Evolutionary conservation across 2,888 invertebrate genomes (phyloP).

Genomic region (Andrena camellia): DNA sequence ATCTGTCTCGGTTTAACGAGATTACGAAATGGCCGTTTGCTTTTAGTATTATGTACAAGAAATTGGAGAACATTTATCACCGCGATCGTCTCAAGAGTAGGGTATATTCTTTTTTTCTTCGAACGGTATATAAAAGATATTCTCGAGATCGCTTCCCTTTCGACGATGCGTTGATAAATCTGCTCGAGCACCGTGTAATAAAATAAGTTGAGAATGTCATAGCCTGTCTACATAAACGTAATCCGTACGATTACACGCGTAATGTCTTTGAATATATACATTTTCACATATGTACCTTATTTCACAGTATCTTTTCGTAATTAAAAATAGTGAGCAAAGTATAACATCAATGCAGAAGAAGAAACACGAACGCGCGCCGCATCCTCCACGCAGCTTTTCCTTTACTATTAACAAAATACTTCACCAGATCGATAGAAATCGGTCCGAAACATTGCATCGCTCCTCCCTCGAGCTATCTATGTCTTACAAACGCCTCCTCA

Average conservation of each 20-base stretch:
- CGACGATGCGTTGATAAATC: constrained; percentile 44
- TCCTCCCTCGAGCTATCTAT: background rate
- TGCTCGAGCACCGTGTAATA: constrained; percentile 56
- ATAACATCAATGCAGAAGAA: constrained; percentile 39
- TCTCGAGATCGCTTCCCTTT: background rate
- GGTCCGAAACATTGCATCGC: constrained; percentile 27
- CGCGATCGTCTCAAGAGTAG: constrained; percentile 3
- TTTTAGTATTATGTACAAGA: constrained; percentile 56
- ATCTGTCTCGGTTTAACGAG: constrained; percentile 22
- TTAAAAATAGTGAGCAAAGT: constrained; percentile 66
- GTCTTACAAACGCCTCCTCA: background rate
- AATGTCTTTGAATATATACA: constrained; percentile 64
- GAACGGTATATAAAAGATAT: constrained; percentile 39
- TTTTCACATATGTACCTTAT: constrained; percentile 57
- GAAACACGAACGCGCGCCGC: constrained; percentile 16
- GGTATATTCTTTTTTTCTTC: background rate
- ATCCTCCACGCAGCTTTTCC: background rate
- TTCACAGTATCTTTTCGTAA: constrained; percentile 55
- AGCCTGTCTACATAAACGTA: constrained; percentile 60
- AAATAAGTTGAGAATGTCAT: constrained; percentile 60
- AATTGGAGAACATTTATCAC: constrained; percentile 49
- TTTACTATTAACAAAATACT: constrained; percentile 22
- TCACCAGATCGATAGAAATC: constrained; percentile 10
- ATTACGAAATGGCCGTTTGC: constrained; percentile 20
- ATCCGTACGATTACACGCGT: constrained; percentile 46